Percentiles rank a stretch among this genome's conserved stretches.
These are phyloP conservation scores for Agrotis puta DNA, from an alignment of 2,888 invertebrate species.

Conservation along the genomic window DNA sequence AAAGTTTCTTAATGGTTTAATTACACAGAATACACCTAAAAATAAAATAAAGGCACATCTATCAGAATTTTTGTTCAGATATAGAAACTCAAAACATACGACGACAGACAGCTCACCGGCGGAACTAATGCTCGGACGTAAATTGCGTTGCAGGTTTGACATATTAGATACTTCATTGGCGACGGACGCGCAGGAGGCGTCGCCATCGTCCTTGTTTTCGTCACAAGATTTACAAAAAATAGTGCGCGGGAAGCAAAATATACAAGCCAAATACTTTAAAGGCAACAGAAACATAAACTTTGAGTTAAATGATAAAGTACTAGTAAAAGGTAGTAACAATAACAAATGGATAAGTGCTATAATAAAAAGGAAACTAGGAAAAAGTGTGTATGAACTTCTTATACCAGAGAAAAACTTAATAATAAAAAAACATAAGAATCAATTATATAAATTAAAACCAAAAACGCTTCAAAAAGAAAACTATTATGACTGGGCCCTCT, in stretches of 20 bases:
- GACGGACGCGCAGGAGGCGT: no score
- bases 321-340: not conserved
- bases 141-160: slow-evolving; percentile 14
- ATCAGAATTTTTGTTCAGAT: not conserved
- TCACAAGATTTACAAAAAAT: not conserved
- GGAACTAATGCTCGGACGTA: slow-evolving; percentile 2
- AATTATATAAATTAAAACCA: slow-evolving; percentile 2
- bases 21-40: not conserved
- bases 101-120: not conserved
- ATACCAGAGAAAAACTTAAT: not conserved
- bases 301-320: not conserved
- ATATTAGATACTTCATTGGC: not conserved
- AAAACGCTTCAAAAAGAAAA: not conserved
- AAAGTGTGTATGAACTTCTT: not conserved
- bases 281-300: not conserved
- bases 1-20: not conserved
- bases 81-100: slow-evolving; percentile 1
- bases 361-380: not conserved
- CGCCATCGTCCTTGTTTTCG: not conserved
- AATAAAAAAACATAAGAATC: not conserved
- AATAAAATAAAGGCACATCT: slow-evolving; percentile 2
- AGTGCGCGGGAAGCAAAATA: not conserved
- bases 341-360: not conserved
- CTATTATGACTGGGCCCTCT: not conserved
- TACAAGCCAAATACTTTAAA: not conserved